phyloP scores from a whole-genome alignment of 2,113 vertebrate genomes.

The Grammomys dolichurus region DNA sequence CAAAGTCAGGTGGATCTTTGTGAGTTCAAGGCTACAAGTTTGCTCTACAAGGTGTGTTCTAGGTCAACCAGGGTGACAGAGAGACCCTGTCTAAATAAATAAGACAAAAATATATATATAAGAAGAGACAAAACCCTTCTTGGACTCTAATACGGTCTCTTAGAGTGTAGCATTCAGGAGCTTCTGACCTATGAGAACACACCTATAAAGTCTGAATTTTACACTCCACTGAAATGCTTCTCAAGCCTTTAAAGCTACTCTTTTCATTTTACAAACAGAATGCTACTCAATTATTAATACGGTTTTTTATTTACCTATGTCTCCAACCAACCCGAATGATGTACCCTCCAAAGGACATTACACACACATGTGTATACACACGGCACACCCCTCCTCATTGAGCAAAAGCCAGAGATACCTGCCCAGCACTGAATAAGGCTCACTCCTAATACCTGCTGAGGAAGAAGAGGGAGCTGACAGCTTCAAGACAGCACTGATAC shows the following conservation, averaged over 20 bases:
- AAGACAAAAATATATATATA: background rate
- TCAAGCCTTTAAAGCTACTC: background rate
- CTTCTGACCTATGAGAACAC: background rate
- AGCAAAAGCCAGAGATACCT: constrained; percentile 44
- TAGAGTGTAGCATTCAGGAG: background rate
- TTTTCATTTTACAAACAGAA: constrained; percentile 55
- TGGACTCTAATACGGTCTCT: background rate
- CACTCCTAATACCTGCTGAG: background rate
- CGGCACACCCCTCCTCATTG: background rate
- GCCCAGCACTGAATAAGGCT: background rate
- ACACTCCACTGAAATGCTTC: background rate
- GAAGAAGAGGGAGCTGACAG: background rate
- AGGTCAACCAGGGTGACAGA: background rate
- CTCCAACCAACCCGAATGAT: constrained; percentile 26
- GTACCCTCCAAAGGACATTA: background rate
- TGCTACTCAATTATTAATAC: constrained; percentile 36
- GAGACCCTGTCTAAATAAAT: background rate
- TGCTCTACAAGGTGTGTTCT: background rate
- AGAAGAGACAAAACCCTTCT: background rate
- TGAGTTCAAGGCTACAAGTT: background rate
- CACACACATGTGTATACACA: background rate
- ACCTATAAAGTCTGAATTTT: constrained; percentile 14
- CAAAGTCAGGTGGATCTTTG: background rate
- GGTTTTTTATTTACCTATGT: constrained; percentile 34
- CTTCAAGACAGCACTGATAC: constrained; percentile 75